Evolutionary conservation across 2,797 vertebrate genomes (phyloP).

Genomic region (Spinus olivaceus): DNA sequence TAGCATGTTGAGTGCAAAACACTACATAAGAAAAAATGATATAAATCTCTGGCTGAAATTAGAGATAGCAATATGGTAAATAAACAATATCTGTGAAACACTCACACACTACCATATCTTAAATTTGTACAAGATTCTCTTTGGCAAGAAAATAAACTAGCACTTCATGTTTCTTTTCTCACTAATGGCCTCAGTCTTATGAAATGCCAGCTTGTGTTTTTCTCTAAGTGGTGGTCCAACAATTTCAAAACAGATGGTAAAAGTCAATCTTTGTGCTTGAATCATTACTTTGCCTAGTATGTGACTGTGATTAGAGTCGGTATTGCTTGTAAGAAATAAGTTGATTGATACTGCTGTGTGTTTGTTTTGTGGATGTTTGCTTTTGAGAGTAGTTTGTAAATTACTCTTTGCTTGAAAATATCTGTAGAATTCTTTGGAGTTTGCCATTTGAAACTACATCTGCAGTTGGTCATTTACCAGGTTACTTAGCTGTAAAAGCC

Average conservation of each 20-base stretch:
- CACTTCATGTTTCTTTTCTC: constrained; percentile 54
- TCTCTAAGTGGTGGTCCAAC: not conserved
- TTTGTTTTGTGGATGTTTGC: not conserved
- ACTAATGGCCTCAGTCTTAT: not conserved
- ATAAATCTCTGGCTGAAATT: not conserved
- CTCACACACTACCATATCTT: not conserved
- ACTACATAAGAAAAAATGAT: not conserved
- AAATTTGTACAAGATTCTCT: not conserved
- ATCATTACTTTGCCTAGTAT: not conserved
- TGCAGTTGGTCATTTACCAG: not conserved
- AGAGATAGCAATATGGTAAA: constrained; percentile 1
- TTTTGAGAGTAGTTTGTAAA: not conserved
- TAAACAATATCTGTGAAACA: constrained; percentile 19
- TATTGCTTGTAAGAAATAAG: not conserved
- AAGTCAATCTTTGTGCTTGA: constrained; percentile 6
- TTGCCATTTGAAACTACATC: not conserved
- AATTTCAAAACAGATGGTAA: constrained; percentile 52
- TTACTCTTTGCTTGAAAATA: not conserved
- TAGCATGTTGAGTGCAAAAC: not conserved
- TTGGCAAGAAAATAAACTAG: constrained; percentile 31
- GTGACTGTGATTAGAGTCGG: not conserved
- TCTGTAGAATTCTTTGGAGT: not conserved
- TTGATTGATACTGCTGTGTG: not conserved
- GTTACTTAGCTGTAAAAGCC: not conserved
- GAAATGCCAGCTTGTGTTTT: constrained; percentile 49